Base-by-base conservation (phyloP, 2,113 vertebrate species). In the Rhipidura dahli region DNA sequence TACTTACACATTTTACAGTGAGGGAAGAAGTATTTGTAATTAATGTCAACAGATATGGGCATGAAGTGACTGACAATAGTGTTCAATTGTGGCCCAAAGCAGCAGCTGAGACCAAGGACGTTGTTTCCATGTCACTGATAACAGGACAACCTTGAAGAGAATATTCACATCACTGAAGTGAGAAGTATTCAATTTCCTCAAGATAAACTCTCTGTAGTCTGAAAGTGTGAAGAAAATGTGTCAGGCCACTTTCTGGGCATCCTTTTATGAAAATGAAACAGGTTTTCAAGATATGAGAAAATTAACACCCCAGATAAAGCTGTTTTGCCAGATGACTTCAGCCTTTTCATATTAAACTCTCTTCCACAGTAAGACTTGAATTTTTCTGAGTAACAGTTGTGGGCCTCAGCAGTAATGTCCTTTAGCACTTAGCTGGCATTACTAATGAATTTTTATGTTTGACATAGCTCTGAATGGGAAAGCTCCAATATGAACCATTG, bases 241-340 rank as follows among this genome's bases (percentile, higher is more conserved):
- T 78, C 5, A 6, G 35, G 47, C 10, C 22, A 51, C 63, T 88
- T 70, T 91, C 56, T 88, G 71, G 51, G 28, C n/a, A 54, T 60
- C n/a, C 22, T 83, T 94, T 70, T 51, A 47, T 88, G 72, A 88
- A 92, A 96, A 94, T 86, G 39, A 93, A 94, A 77, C 47, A 75
- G n/a, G 78, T 90, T 93, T 90, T 78, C 51, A 60, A 86, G 68
- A 37, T 11, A 47, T 1, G 49, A 88, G 80, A 80, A 88, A 83
- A 83, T 69, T 63, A 83, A 75, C 60, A 85, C 44, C 33, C 5
- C 10, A 68, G 64, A 73, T 73, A 60, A 96, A 90, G 49, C 76
- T 93, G 63, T 66, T 90, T 81, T 75, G 51, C n/a, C 56, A 45
- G 75, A 59, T 53, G 56, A 73, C 15, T 86, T 88, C 75, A 88